Evolutionary conservation across 2,888 invertebrate genomes (phyloP).

Genomic region (Parelbella ahira): DNA sequence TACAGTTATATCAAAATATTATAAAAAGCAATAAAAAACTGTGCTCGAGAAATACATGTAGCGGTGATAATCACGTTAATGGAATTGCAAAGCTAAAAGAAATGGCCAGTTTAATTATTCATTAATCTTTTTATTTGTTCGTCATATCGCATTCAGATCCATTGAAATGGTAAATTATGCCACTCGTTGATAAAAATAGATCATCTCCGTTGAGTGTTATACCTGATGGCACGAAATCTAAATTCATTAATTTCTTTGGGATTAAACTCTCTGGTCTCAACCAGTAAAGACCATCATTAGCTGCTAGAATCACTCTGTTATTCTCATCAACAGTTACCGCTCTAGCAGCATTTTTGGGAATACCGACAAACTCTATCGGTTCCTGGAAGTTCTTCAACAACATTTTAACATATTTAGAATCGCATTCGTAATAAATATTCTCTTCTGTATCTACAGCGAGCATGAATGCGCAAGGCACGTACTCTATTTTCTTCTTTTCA

Average conservation of each 20-base stretch:
- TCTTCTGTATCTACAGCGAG: conserved; percentile 59
- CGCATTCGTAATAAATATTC: conserved; percentile 68
- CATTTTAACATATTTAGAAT: conserved; percentile 69
- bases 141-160: conserved; percentile 39
- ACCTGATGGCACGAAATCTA: conserved; percentile 62
- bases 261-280: conserved; percentile 57
- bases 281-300: conserved; percentile 66
- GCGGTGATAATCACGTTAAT: too few relatives aligned
- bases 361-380: conserved; percentile 65
- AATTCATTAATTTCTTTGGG: conserved; percentile 62
- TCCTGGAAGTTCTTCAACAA: conserved; percentile 64
- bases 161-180: conserved; percentile 60
- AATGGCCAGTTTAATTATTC: conserved; percentile 4
- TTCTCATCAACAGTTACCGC: conserved; percentile 51
- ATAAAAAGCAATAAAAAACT: too few relatives aligned
- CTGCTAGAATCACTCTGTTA: conserved; percentile 52
- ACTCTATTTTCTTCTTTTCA: conserved; percentile 53
- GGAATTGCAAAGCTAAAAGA: too few relatives aligned
- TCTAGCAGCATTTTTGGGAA: conserved; percentile 60
- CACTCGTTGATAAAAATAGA: conserved; percentile 56
- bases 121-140: too few relatives aligned
- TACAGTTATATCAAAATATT: too few relatives aligned
- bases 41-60: too few relatives aligned
- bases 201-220: conserved; percentile 48
- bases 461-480: conserved; percentile 65